phyloP scores from a whole-genome alignment of 1,140 invertebrate genomes.

The Macrosteles quadrilineatus region DNA sequence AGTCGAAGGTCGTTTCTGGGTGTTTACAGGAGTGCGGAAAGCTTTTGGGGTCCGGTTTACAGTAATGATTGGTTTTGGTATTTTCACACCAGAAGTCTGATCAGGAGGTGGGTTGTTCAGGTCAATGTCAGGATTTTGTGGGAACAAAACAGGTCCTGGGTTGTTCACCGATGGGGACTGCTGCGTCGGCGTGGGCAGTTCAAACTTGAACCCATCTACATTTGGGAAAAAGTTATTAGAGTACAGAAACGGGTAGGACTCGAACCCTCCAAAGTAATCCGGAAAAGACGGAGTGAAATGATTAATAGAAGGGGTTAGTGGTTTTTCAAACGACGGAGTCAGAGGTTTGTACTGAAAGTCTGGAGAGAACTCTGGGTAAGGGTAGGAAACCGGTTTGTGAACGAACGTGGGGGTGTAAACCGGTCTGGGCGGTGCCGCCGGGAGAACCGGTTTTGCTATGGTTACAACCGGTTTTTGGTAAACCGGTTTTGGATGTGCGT shows the following conservation, averaged over 20 bases:
- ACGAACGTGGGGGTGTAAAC: neutral
- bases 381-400: neutral
- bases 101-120: slow-evolving; percentile 2
- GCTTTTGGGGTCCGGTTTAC: slow-evolving; percentile 1
- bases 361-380: neutral
- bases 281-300: slow-evolving; percentile 6
- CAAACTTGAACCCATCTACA: slow-evolving; percentile 3
- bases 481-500: slow-evolving; percentile 2
- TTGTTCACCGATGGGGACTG: neutral
- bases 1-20: neutral
- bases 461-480: neutral
- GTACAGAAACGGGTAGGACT: neutral
- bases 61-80: slow-evolving; percentile 2
- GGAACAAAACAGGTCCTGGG: slow-evolving; percentile 16
- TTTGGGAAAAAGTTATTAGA: neutral
- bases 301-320: neutral
- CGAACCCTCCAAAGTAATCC: slow-evolving; percentile 4
- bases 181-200: neutral
- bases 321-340: neutral
- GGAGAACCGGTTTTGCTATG: slow-evolving; percentile 5
- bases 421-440: neutral
- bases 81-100: slow-evolving; percentile 13
- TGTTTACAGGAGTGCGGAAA: slow-evolving; percentile 9
- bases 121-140: neutral
- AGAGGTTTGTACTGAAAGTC: neutral